phyloP scores from a whole-genome alignment of 1,140 invertebrate genomes.

The Cecropterus lyciades region DNA sequence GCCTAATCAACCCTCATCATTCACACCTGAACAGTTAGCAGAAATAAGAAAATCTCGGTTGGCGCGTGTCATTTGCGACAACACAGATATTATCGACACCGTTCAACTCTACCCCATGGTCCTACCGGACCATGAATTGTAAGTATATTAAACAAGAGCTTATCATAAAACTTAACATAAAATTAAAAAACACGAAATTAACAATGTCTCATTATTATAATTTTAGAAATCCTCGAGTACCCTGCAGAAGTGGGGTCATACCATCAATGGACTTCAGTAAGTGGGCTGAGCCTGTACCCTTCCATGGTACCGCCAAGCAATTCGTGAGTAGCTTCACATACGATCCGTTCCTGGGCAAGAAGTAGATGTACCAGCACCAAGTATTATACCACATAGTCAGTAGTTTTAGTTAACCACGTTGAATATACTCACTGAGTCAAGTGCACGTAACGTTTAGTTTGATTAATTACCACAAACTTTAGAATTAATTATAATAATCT shows the following conservation, averaged over 20 bases:
- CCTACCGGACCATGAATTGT: constrained; percentile 96
- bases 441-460: constrained; percentile 28
- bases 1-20: constrained; percentile 95
- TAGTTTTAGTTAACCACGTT: constrained; percentile 26
- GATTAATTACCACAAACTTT: constrained; percentile 28
- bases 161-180: too few relatives aligned
- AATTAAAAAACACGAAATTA: too few relatives aligned
- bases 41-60: constrained; percentile 95
- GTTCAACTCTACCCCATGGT: constrained; percentile 98
- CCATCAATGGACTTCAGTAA: constrained; percentile 94
- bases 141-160: constrained; percentile 77
- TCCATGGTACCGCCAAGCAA: constrained; percentile 82
- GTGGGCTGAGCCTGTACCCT: constrained; percentile 90
- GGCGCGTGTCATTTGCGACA: constrained; percentile 96
- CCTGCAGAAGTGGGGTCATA: constrained; percentile 93
- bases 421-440: constrained; percentile 17
- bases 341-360: constrained; percentile 85
- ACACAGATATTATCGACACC: constrained; percentile 95
- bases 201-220: constrained; percentile 25
- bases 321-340: constrained; percentile 88
- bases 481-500: too few relatives aligned
- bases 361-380: constrained; percentile 68
- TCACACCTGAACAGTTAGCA: constrained; percentile 94
- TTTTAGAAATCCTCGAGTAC: constrained; percentile 94
- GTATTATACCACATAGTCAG: constrained; percentile 43